Evolutionary conservation across 37 sponge, comb jelly and placozoan species (phyloP).

Genomic region (Oscarella lobularis): DNA sequence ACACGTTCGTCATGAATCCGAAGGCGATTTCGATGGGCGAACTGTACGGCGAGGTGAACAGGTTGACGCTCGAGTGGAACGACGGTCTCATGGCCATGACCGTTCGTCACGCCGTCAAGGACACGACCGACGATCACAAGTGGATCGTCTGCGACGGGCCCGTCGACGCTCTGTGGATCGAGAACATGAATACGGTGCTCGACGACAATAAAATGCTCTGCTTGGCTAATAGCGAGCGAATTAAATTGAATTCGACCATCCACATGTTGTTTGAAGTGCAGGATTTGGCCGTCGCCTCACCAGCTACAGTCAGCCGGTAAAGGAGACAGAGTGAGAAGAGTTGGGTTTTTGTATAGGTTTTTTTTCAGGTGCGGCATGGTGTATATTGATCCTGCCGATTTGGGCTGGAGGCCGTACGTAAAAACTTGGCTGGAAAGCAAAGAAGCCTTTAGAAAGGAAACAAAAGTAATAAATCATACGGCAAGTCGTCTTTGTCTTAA

Average conservation of each 20-base stretch:
- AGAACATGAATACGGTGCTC: constrained; percentile 99
- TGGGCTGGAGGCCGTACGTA: constrained; percentile 79
- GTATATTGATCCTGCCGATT: constrained; percentile 80
- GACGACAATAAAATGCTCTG: constrained; percentile 99
- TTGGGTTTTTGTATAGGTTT: background rate
- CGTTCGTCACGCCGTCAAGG: constrained; percentile 88
- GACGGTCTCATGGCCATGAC: constrained; percentile 96
- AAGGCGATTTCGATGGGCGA: constrained; percentile 97
- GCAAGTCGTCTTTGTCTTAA: background rate
- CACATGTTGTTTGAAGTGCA: constrained; percentile 99
- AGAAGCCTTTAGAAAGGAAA: constrained; percentile 44
- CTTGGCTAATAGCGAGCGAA: constrained; percentile 93
- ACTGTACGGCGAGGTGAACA: constrained; percentile 94
- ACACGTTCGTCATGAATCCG: constrained; percentile 87
- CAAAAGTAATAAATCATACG: constrained; percentile 29
- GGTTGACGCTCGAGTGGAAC: constrained; percentile 90
- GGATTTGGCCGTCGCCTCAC: constrained; percentile 94
- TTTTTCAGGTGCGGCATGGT: constrained; percentile 93
- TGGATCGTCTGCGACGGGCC: constrained; percentile 99
- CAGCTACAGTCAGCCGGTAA: constrained; percentile 94
- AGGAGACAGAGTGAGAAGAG: background rate
- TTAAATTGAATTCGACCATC: constrained; percentile 84
- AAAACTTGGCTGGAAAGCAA: constrained; percentile 76
- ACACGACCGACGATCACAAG: constrained; percentile 95
- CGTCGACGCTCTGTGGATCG: constrained; percentile 98